Percentiles rank a stretch among this genome's conserved stretches.
Conservation (phyloP, 2,113 vertebrate species). For the Bombycilla garrulus region DNA sequence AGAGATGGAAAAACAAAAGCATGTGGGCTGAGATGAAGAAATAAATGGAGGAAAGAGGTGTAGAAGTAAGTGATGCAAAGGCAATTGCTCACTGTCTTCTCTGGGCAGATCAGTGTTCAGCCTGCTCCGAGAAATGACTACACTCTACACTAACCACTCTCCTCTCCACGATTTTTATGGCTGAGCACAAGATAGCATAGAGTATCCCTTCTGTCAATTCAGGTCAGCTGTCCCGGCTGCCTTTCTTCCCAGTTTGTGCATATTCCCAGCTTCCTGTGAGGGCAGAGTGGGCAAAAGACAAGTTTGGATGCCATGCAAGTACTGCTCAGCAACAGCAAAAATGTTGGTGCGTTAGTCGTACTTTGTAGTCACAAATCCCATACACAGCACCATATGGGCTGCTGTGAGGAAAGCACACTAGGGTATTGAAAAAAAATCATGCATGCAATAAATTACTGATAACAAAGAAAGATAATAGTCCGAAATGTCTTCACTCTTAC, state of each 20-base stretch:
- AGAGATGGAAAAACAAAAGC: not conserved
- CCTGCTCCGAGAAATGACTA: not conserved
- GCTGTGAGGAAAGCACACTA: not conserved
- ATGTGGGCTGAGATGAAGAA: not conserved
- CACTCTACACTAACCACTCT: not conserved
- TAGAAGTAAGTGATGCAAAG: not conserved
- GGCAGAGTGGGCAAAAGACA: not conserved
- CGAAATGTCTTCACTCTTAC: not conserved
- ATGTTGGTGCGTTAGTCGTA: not conserved
- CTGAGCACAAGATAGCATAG: not conserved
- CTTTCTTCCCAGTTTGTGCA: not conserved
- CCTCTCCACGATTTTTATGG: not conserved
- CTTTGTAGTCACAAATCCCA: not conserved
- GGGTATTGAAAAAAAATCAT: not conserved
- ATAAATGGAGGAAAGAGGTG: not conserved
- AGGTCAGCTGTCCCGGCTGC: not conserved
- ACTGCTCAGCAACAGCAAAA: not conserved
- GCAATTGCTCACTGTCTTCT: not conserved
- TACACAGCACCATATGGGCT: not conserved
- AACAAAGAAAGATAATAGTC: not conserved
- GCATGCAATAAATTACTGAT: not conserved
- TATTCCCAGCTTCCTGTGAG: fast-evolving
- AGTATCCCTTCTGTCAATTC: not conserved
- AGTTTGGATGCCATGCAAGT: not conserved
- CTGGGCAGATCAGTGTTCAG: not conserved